phyloP scores from a whole-genome alignment of 2,113 vertebrate species.

The Pituophis catenifer region DNA sequence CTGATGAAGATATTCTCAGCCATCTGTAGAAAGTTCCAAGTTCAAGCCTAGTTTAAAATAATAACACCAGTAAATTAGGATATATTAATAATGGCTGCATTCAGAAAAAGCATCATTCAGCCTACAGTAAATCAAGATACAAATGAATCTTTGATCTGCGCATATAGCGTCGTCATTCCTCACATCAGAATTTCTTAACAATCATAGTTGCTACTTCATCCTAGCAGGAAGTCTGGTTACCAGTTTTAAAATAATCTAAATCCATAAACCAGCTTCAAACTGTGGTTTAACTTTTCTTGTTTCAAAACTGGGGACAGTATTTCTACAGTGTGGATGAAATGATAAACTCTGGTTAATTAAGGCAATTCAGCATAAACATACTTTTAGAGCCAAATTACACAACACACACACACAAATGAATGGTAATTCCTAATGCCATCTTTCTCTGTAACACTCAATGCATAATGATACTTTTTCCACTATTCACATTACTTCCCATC shows the following conservation, averaged over 20 bases:
- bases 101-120: background rate
- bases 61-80: constrained; percentile 54
- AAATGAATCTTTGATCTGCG: background rate
- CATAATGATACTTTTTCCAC: background rate
- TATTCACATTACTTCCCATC: background rate
- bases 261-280: background rate
- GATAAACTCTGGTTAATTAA: background rate
- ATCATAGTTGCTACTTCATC: background rate
- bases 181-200: background rate
- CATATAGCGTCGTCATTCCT: background rate
- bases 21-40: constrained; percentile 54
- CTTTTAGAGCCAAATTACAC: background rate
- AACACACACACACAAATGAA: background rate
- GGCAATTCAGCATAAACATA: background rate
- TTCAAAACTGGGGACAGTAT: background rate
- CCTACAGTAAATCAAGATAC: background rate
- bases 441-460: background rate
- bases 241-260: background rate
- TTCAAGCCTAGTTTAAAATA: constrained; percentile 58
- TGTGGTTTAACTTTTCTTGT: background rate
- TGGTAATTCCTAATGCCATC: background rate
- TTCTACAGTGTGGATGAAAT: background rate
- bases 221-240: background rate
- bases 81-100: constrained; percentile 44
- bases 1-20: constrained; percentile 56